phyloP scores from a whole-genome alignment of 2,888 invertebrate genomes.

The Drosophila putrida region DNA sequence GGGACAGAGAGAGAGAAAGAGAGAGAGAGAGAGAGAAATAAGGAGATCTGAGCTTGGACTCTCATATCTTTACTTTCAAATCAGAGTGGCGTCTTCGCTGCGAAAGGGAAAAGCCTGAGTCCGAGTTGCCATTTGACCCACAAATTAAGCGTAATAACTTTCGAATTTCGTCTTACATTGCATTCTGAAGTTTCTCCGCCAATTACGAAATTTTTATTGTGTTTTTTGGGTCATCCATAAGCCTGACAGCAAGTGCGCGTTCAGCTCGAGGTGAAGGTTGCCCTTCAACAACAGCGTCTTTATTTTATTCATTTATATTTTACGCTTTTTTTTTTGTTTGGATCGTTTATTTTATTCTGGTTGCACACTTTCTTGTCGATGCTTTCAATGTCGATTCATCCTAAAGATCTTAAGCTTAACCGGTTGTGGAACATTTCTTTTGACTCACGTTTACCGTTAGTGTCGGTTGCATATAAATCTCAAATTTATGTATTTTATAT shows the following conservation, averaged over 20 bases:
- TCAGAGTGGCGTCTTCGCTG: constrained; percentile 59
- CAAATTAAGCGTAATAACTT: constrained; percentile 80
- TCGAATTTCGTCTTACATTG: constrained; percentile 67
- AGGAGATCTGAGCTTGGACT: not conserved
- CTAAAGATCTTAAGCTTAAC: constrained; percentile 39
- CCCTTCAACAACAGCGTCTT: constrained; percentile 48
- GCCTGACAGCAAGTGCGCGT: constrained; percentile 39
- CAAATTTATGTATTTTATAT: constrained; percentile 45
- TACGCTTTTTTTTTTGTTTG: not conserved
- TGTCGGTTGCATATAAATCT: constrained; percentile 55
- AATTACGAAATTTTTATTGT: constrained; percentile 52
- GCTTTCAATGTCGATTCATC: constrained; percentile 41
- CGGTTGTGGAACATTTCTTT: constrained; percentile 55
- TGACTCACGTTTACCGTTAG: constrained; percentile 70
- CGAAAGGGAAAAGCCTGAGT: constrained; percentile 62
- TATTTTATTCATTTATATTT: not conserved
- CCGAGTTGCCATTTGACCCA: constrained; percentile 70
- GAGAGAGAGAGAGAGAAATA: too few relatives aligned
- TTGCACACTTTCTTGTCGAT: constrained; percentile 14
- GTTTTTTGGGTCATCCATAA: constrained; percentile 39
- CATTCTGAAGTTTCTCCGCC: constrained; percentile 54
- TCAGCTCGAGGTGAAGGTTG: constrained; percentile 53
- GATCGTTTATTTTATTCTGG: constrained; percentile 4
- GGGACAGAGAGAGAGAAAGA: too few relatives aligned
- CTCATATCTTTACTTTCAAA: constrained; percentile 66